A percentile compares a stretch with the other conserved stretches of the same genome.
These are phyloP conservation scores for Gambusia yucatana DNA, from an alignment of 2,797 vertebrate genomes.

Conservation along the genomic window DNA sequence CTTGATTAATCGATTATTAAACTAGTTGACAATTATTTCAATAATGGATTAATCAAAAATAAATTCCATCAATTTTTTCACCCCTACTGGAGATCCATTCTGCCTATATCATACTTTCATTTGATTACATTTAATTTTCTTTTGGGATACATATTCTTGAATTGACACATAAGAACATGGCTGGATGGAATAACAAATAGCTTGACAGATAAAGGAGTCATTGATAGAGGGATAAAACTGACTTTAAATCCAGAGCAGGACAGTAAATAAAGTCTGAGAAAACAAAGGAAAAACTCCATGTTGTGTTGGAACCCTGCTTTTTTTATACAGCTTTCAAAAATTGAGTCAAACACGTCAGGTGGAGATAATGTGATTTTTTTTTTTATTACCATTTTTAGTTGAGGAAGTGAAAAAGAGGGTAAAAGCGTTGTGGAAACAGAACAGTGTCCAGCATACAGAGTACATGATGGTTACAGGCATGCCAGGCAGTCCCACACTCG, in stretches of 20 bases:
- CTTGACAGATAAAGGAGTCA: not conserved
- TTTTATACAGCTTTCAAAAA: not conserved
- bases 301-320: not conserved
- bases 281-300: not conserved
- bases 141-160: not conserved
- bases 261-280: not conserved
- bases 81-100: not conserved
- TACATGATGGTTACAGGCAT: conserved; percentile 68
- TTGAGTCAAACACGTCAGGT: conserved; percentile 17
- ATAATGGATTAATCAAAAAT: too few relatives aligned
- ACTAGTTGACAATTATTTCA: too few relatives aligned
- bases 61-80: not conserved
- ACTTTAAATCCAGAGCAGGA: not conserved
- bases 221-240: not conserved
- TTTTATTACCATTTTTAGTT: conserved; percentile 62
- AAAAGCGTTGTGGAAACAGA: conserved; percentile 66
- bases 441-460: conserved; percentile 65
- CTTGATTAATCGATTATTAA: too few relatives aligned
- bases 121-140: not conserved
- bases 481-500: conserved; percentile 50
- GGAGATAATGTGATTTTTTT: conserved; percentile 55
- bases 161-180: not conserved
- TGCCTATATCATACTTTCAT: not conserved
- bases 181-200: not conserved
- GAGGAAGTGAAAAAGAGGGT: conserved; percentile 68